Base-by-base conservation (phyloP, 2,888 invertebrate species). In the Catocala nupta region DNA sequence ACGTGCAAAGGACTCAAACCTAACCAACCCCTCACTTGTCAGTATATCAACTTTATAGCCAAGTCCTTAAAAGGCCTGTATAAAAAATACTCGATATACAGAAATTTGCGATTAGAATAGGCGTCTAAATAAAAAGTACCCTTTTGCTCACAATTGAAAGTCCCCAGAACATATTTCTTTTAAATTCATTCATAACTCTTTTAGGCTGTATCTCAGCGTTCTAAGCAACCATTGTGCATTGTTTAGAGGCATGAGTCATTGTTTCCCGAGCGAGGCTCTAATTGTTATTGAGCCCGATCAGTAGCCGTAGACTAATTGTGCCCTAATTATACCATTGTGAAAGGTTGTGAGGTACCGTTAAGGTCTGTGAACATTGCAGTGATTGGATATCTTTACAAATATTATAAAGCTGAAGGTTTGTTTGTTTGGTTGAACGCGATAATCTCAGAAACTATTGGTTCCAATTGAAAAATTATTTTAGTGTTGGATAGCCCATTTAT, bases 271-370 rank as follows among this genome's bases (percentile, higher is more conserved):
- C 63, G 51, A 67, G 58, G 47, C 70, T 78, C 84, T 86, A 86
- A 86, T 85, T 85, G 81, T 78, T 80, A 81, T 84, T 82, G 85
- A 83, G 75, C 73, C 75, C 69, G 79, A 83, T 83, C 85, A 80
- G 76, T 77, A 78, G 71, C 75, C 68, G 68, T 58, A 61, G 67
- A 78, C 82, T 86, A 85, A 86, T 85, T 83, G 81, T 70, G 65
- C 65, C 68, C 78, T 81, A 83, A 83, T 82, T 80, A 73, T 65
- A 69, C 69, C 48, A 66, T 74, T 77, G 75, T 77, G 77, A 75
- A 75, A 75, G 69, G 58, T 65, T 68, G 52, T 48, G 39, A 12
- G 50, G 12, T 51, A n/a, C 11, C 33, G 10, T 11, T 52, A 50
- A 11, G 42, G 59, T 34, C 12, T 9, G 55, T 67, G 63, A 45